These are phyloP conservation scores for Hemiprocne comata DNA, from an alignment of 2,113 vertebrate genomes.

Conservation along the genomic window DNA sequence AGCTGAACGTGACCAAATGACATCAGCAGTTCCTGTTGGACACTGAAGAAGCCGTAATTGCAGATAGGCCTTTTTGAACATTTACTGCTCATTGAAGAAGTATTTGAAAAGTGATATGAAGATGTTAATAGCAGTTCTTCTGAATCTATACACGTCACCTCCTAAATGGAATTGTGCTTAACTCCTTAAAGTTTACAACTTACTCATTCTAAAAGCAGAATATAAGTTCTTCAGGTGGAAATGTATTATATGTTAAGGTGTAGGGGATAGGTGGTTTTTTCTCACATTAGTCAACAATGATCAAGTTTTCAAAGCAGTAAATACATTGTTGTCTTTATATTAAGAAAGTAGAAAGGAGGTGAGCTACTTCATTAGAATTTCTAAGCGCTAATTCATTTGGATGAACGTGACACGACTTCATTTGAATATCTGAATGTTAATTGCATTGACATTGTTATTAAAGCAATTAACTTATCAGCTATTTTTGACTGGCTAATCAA, in stretches of 20 bases:
- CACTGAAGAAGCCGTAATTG: not conserved
- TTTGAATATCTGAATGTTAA: conserved; percentile 22
- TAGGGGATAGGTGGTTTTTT: not conserved
- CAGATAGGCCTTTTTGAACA: not conserved
- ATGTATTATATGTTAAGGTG: not conserved
- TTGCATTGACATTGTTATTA: conserved; percentile 13
- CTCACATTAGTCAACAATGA: not conserved
- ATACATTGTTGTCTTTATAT: not conserved
- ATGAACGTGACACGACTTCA: not conserved
- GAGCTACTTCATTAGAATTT: not conserved
- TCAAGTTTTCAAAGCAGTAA: not conserved
- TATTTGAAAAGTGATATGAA: not conserved
- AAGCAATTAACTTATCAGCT: conserved; percentile 20
- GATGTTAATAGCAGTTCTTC: not conserved
- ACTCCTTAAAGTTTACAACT: not conserved
- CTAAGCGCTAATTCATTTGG: not conserved
- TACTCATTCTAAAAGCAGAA: not conserved
- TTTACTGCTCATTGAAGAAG: not conserved
- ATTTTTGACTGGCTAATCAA: conserved; percentile 5
- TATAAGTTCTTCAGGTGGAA: not conserved
- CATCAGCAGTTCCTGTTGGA: not conserved
- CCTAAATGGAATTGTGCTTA: not conserved
- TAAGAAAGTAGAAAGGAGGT: not conserved
- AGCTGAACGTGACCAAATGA: too few species aligned
- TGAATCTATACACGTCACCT: not conserved